phyloP scores from a whole-genome alignment of 2,113 vertebrate species.

The Gopherus evgoodei region DNA sequence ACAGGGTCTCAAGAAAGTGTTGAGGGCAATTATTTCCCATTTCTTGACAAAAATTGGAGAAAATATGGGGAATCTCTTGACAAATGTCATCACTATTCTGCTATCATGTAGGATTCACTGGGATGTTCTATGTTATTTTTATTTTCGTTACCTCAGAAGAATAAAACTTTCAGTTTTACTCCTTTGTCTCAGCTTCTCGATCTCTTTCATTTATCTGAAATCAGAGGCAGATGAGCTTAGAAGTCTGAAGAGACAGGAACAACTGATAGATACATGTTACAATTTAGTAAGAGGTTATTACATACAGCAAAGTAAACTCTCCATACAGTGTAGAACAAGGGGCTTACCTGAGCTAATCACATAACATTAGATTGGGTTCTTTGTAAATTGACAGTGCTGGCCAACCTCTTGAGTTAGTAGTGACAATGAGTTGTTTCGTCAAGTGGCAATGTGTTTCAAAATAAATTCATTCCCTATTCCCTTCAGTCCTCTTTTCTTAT shows the following conservation, averaged over 20 bases:
- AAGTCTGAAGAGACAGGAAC: not conserved
- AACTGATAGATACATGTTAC: not conserved
- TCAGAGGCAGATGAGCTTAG: not conserved
- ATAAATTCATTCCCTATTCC: not conserved
- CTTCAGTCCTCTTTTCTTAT: not conserved
- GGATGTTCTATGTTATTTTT: not conserved
- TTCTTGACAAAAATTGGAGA: not conserved
- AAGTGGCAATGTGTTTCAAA: not conserved
- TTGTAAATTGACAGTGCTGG: not conserved
- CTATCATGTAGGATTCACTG: fast-evolving
- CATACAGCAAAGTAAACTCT: not conserved
- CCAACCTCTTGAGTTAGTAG: not conserved
- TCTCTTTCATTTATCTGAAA: not conserved
- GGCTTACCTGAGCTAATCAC: not conserved
- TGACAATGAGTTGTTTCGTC: not conserved
- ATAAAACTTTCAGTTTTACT: not conserved
- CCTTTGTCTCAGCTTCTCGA: not conserved
- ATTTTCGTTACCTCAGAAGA: fast-evolving
- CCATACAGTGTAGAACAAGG: not conserved
- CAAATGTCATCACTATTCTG: not conserved
- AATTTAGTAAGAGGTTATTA: not conserved
- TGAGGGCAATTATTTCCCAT: not conserved
- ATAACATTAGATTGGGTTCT: not conserved
- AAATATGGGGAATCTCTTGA: not conserved
- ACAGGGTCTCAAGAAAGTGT: not conserved